A percentile compares a stretch with the other conserved stretches of the same genome.
Conservation (phyloP, 2,888 invertebrate genomes). For the Syrista parreyssii region DNA sequence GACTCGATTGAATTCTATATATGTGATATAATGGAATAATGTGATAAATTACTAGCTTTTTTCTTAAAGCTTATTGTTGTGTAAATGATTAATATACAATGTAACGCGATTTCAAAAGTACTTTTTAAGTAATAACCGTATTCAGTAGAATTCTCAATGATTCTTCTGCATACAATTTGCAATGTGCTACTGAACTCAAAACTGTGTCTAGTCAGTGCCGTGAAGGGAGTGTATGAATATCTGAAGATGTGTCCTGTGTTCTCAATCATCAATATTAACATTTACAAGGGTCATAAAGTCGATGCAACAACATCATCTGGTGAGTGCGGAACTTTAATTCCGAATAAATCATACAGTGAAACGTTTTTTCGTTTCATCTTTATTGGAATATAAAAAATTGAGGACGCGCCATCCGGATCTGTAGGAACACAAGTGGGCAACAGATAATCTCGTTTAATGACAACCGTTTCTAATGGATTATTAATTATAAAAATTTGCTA, state of each 20-base stretch:
- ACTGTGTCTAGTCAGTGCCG: neutral
- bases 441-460: neutral
- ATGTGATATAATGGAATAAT: neutral
- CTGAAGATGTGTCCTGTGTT: neutral
- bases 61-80: neutral
- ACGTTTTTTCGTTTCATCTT: neutral
- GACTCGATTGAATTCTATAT: too few species aligned
- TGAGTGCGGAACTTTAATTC: conserved; percentile 1
- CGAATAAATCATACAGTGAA: neutral
- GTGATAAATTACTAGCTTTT: neutral
- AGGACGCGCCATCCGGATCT: neutral
- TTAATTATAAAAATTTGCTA: neutral
- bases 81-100: neutral
- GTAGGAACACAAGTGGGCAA: neutral
- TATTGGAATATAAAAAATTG: neutral
- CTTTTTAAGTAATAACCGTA: neutral
- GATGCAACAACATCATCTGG: neutral
- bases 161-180: neutral
- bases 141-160: neutral
- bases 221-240: neutral
- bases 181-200: neutral
- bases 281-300: neutral
- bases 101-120: neutral
- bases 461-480: neutral
- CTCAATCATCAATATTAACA: conserved; percentile 1